Base-by-base conservation (phyloP, 2,113 vertebrate genomes). In the Antechinus flavipes region DNA sequence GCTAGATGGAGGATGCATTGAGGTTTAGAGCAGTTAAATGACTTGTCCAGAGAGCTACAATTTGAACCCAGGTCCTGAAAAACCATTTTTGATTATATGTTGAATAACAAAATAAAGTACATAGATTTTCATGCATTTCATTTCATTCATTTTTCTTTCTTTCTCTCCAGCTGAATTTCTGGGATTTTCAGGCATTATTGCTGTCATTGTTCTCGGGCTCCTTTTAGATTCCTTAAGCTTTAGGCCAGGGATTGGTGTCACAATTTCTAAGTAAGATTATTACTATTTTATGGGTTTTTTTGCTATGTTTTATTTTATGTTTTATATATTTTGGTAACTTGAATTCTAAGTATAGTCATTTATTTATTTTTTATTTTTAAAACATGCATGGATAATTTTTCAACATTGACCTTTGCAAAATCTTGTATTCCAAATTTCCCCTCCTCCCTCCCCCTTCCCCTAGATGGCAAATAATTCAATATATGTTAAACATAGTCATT, bases 201-300 rank as follows among this genome's bases (percentile, higher is more conserved):
- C 97, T 84, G 56, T 98, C 92, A 23, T 93, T 68, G 89, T 90
- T 0, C 58, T 97, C 22, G 98, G 98, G 58, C 92, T 98, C 94
- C 97, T 96, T 91, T 97, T 98, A 95, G 97, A 98, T 95, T 98
- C 97, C 91, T 96, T 98, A 96, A 97, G 96, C 90, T 98, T 98
- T 92, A 98, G 96, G 84, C 96, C 97, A 0, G 94, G 6, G 68
- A 97, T 91, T 14, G 94, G 98, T 76, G 58, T 96, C 23, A 35
- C 94, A 91, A 96, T 98, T 93, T 97, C 92, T 7, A 97, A 97
- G 98, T 98, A 96, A 98, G 98, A 96, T 58, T 95, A 2, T 53
- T 92, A 3, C 49, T 91, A 8, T 58, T 49, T 90, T 25, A 76
- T 95, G 9, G 14, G 35, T 35, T 68, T 35, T 94, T 35, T 90